Evolutionary conservation across 2,113 vertebrate species (phyloP), one percentile per base, ranked within the genome.

Genomic region (Rhinolophus sinicus): DNA sequence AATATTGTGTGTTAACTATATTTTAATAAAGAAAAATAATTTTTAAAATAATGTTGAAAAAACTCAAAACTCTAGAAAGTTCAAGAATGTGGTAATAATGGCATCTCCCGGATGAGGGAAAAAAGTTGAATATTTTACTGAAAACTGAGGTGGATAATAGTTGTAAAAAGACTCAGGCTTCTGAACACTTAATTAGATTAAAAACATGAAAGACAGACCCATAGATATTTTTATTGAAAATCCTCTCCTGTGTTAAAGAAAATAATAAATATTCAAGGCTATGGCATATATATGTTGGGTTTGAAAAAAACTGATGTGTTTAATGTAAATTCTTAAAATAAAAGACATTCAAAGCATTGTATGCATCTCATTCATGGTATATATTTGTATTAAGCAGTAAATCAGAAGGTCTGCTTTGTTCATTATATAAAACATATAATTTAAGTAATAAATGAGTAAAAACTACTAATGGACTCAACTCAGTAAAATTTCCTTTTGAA

Each of bases 191-290:
- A 84, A 83, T 96, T 76, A 93, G 50, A 88, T 96, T 76, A 97
- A 96, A 97, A 98, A 91, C 97, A 73, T 19, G 44, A 93, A 97
- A 97, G 95, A 94, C 84, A 97, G 89, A 76, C 64, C 44, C 30
- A 95, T 4, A 50, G 52, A 65, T 38, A 18, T 69, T 92, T 96
- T 80, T 33, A 62, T 28, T 78, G 54, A 96, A 72, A 75, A 92
- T 62, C 88, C 76, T 95, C 30, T 87, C 28, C 60, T 82, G 24
- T 73, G 56, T 92, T 91, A 64, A 76, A 95, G 60, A 93, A 52
- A 72, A 85, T 47, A 87, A 18, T 26, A 73, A 2, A 35, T 58
- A 84, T 38, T 78, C 75, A 54, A 12, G 24, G 22, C 7, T 58
- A 76, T 38, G 5, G 11, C 33, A 40, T 60, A 7, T 38, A 56